A percentile compares a stretch with the other conserved stretches of the same genome.
Conservation (phyloP, 2,888 invertebrate species). For the Noctuana brunneofusca region DNA sequence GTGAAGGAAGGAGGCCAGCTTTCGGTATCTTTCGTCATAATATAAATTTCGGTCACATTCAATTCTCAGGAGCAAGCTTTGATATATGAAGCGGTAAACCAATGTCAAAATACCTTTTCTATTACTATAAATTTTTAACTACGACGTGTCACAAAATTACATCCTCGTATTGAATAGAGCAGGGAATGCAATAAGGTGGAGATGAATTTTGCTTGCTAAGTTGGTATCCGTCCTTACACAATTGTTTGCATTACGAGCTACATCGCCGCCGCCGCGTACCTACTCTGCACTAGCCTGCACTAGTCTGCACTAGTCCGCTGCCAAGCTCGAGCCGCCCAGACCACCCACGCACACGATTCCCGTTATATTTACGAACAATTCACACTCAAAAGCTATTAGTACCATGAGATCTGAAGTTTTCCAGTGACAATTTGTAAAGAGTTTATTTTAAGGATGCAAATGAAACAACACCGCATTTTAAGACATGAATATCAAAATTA, state of each 20-base stretch:
- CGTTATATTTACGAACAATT: slow-evolving; percentile 48
- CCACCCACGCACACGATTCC: slow-evolving; percentile 36
- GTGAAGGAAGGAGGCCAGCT: slow-evolving; percentile 91
- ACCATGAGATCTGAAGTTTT: slow-evolving; percentile 81
- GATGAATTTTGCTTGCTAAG: slow-evolving; percentile 66
- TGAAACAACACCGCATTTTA: slow-evolving; percentile 75
- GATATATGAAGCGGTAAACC: slow-evolving; percentile 74
- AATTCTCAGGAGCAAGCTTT: slow-evolving; percentile 71
- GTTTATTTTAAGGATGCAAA: slow-evolving; percentile 73
- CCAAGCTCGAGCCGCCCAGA: slow-evolving; percentile 10
- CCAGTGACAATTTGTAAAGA: slow-evolving; percentile 62
- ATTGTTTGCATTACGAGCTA: slow-evolving; percentile 76
- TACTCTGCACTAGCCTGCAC: slow-evolving; percentile 32
- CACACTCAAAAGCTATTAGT: slow-evolving; percentile 75
- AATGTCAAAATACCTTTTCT: slow-evolving; percentile 80
- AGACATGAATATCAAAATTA: no score
- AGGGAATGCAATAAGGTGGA: slow-evolving; percentile 58
- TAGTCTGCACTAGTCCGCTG: neutral
- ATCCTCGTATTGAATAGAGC: slow-evolving; percentile 63
- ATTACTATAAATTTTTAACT: slow-evolving; percentile 73
- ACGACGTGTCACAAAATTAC: slow-evolving; percentile 79
- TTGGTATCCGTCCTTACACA: slow-evolving; percentile 82
- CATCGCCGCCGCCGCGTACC: slow-evolving; percentile 42
- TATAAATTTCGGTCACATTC: slow-evolving; percentile 59
- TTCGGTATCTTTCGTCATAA: slow-evolving; percentile 57